Base-by-base conservation (phyloP, 2,888 invertebrate species). In the Amiota minor region DNA sequence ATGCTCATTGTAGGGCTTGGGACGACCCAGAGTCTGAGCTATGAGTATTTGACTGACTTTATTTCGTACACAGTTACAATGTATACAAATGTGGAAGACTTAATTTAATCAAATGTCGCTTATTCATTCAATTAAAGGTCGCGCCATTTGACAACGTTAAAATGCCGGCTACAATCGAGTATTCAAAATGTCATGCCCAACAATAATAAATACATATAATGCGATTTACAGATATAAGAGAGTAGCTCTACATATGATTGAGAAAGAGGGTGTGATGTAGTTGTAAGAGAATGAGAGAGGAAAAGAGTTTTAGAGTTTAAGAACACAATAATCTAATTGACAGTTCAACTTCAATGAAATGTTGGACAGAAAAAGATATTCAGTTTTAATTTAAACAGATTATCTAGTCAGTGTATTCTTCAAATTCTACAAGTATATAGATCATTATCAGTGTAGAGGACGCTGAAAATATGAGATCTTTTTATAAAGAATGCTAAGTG, bases 111-210 rank as follows among this genome's bases (percentile, higher is more conserved):
- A 85, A 85, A 84, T 81, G 86, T 83, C 86, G 85, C 86, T 85
- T 86, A 85, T 84, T 85, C 86, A 85, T 87, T 86, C 84, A 86
- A 86, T 86, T 87, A 87, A 85, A 87, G 86, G 87, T 86, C 86
- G 87, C 80, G 86, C 84, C 83, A 82, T 85, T 83, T 83, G 84
- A 83, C 83, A 75, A 77, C 49, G 70, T 47, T 47, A 59, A 16
- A 11, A 18, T 59, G 62, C 62, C 62, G 67, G 67, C 65, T 47
- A 65, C 65, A 65, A n/a, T 68, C 18, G 67, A 59, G 67, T 53
- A 68, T n/a, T 50, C 46, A 53, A 50, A 46, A 35, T 14, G 67
- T 53, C 62, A 62, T 62, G 49, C 47, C 6, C 35, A 68, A 16
- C 35, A 35, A 35, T 35, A 35, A 35, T 35, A 35, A 35, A 35